Base-by-base conservation (phyloP, 2,888 invertebrate genomes). In the Melitaea athalia region DNA sequence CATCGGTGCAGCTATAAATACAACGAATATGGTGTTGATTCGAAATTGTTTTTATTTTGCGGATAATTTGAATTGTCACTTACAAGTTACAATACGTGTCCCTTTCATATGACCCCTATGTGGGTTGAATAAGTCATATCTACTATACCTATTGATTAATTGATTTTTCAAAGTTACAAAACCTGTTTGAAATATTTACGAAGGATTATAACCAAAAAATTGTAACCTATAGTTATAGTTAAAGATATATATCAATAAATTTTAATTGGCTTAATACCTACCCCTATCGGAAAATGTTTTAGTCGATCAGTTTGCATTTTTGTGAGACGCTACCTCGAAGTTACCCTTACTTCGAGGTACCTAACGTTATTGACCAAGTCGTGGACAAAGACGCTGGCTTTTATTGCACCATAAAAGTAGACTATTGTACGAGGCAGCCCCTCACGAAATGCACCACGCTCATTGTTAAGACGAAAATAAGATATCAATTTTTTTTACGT, bases 381-480 rank as follows among this genome's bases (percentile, higher is more conserved):
- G 77, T 78, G 84, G 85, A 89, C 91, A 91, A 92, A 89, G 91
- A 87, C 82, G 81, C 78, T 83, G 80, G 77, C 74, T 91, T 92
- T 57, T 91, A 91, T 78, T 82, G 81, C 82, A 72, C 81, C 87
- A 82, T 92, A 92, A 91, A 91, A 85, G 80, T 81, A 76, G n/a
- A 80, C 85, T 81, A 90, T 92, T 91, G 90, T 91, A 79, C 76
- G 76, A 72, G 70, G 75, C 79, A 85, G 80, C 84, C 83, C 84
- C 79, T 82, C 82, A 86, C 87, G 82, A 86, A 90, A 87, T 82
- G 82, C 86, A 81, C 82, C 82, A 80, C 81, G 83, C 85, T 86
- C 81, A 89, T 91, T 91, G 91, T 92, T 87, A 83, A 85, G 82
- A 81, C 85, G 87, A 89, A 91, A 92, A 90, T 92, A 87, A 92